Evolutionary conservation across 2,113 vertebrate genomes (phyloP).

Genomic region (Triplophysa rosa): DNA sequence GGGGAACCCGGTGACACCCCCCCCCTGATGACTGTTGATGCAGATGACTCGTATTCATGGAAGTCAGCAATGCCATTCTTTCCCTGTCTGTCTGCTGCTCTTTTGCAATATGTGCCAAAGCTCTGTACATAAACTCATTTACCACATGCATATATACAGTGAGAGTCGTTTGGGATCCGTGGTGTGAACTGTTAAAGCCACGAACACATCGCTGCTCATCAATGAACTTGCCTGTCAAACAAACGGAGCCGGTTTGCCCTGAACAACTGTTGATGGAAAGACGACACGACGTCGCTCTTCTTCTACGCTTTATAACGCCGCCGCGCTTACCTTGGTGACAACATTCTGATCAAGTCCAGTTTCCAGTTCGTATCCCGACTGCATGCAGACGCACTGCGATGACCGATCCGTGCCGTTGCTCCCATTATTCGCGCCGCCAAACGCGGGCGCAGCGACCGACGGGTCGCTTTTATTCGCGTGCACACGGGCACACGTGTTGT

Average conservation of each 20-base stretch:
- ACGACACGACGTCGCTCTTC: no score
- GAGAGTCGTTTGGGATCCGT: not conserved
- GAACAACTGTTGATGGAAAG: not conserved
- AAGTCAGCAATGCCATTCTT: slow-evolving; percentile 38
- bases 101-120: not conserved
- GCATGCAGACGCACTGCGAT: slow-evolving; percentile 75
- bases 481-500: slow-evolving; percentile 78
- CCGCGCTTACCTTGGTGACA: slow-evolving; percentile 88
- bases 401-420: slow-evolving; percentile 43
- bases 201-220: not conserved
- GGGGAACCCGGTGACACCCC: slow-evolving; percentile 27
- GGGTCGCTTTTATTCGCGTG: slow-evolving; percentile 58
- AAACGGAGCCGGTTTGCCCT: not conserved
- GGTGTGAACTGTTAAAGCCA: not conserved
- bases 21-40: slow-evolving; percentile 51
- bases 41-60: slow-evolving; percentile 55
- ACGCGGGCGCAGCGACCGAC: not conserved
- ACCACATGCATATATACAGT: not conserved
- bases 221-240: not conserved
- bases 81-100: slow-evolving; percentile 2
- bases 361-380: slow-evolving; percentile 82
- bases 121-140: slow-evolving; percentile 19
- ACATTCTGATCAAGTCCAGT: slow-evolving; percentile 88
- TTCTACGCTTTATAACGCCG: not conserved
- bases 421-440: not conserved